Evolutionary conservation across 1,140 invertebrate species (phyloP), one percentile per base, ranked within the genome.

Genomic region (Solen grandis): DNA sequence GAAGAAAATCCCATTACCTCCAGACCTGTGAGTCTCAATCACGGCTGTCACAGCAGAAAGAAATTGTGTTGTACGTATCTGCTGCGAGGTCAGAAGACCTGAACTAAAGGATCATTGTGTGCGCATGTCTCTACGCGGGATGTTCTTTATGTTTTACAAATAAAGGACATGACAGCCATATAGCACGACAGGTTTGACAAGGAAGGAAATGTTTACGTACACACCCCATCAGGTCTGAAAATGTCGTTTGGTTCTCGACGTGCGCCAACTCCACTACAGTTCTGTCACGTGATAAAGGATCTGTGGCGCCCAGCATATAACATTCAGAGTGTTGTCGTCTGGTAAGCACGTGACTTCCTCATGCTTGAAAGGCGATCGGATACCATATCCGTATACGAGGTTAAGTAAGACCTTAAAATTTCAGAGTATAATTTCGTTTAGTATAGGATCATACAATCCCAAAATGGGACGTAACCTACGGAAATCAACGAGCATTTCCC

Each of bases 91-190:
- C 8, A n/a, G n/a, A 63, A 78, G 54, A 55, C 63, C 14, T 63
- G 75, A 19, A 78, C 75, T 5, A 78, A 69, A 50, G 75, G 75
- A 14, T 78, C 75, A 19, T 78, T 60, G 75, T 78, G 13, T 33
- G 75, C 13, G 69, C 69, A 65, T 78, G 63, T 50, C 52, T 52
- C 10, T 52, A 65, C n/a, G 75, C 63, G 4, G 75, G 69, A 46
- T 54, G 68, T 31, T 38, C 69, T 35, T 60, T 69, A 31, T 63
- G 68, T 14, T 78, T 68, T 22, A 69, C 75, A 2, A 38, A 68
- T 29, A 78, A 78, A 27, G 75, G 69, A n/a, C 27, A 69, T 10
- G 75, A 78, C 29, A 31, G 19, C 75, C 75, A 1, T 78, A 78
- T 27, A 78, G 75, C 35, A 66, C 75, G 0, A 65, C 75, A 8